Evolutionary conservation across 2,113 vertebrate genomes (phyloP).

Genomic region (Caranx melampygus): DNA sequence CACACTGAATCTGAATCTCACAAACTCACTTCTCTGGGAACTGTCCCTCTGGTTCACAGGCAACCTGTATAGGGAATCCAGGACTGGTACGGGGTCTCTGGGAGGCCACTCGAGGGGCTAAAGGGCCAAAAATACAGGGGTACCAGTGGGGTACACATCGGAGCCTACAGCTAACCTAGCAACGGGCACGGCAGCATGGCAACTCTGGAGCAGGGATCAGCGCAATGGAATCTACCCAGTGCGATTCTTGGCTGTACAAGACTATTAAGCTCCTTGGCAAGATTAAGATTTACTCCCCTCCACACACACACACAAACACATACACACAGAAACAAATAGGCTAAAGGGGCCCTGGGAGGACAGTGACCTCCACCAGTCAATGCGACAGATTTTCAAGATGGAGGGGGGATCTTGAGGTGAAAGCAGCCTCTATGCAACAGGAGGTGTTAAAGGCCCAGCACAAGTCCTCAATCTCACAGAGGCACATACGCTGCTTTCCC

Average conservation of each 20-base stretch:
- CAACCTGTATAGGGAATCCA: slow-evolving; percentile 50
- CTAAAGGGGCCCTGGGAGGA: slow-evolving; percentile 72
- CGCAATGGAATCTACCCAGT: slow-evolving; percentile 65
- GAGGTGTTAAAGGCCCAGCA: slow-evolving; percentile 19
- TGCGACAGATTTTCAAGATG: slow-evolving; percentile 57
- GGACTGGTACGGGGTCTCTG: slow-evolving; percentile 47
- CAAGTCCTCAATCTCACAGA: slow-evolving; percentile 17
- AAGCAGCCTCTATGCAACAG: slow-evolving; percentile 14
- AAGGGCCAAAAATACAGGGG: slow-evolving; percentile 60
- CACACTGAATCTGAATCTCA: slow-evolving; percentile 35
- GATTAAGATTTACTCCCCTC: slow-evolving; percentile 72
- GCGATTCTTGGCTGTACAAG: slow-evolving; percentile 55
- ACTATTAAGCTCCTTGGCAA: slow-evolving; percentile 68
- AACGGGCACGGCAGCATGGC: slow-evolving; percentile 68
- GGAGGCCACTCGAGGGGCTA: slow-evolving; percentile 41
- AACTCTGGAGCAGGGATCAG: slow-evolving; percentile 66
- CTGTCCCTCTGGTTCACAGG: slow-evolving; percentile 56
- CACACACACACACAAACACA: slow-evolving; percentile 53
- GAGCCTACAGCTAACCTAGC: slow-evolving; percentile 67
- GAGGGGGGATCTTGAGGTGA: slow-evolving; percentile 36
- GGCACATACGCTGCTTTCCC: slow-evolving; percentile 18
- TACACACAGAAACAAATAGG: slow-evolving; percentile 63
- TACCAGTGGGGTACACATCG: slow-evolving; percentile 52
- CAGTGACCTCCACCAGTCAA: slow-evolving; percentile 74
- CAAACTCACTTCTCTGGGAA: slow-evolving; percentile 49